phyloP scores from a whole-genome alignment of 2,113 vertebrate species.

The Mesoclemmys tuberculata region DNA sequence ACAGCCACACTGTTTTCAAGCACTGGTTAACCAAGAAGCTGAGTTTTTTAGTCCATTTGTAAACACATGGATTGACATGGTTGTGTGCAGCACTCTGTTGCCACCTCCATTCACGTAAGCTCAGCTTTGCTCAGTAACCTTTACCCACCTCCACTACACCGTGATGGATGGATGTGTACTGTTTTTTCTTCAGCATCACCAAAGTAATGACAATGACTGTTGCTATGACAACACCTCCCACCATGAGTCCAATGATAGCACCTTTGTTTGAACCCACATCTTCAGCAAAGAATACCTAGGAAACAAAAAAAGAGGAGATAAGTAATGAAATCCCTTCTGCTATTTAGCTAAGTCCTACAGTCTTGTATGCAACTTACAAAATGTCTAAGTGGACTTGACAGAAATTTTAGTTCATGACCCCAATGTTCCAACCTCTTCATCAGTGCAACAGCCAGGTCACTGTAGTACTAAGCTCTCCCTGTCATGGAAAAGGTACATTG shows the following conservation, averaged over 20 bases:
- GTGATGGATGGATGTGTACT: slow-evolving; percentile 98
- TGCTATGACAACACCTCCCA: slow-evolving; percentile 98
- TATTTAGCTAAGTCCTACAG: neutral
- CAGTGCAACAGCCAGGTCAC: accelerated
- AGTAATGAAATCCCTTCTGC: neutral
- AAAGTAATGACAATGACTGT: slow-evolving; percentile 98
- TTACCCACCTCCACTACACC: slow-evolving; percentile 94
- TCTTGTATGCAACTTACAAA: neutral
- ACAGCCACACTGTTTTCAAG: neutral
- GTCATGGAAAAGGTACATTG: neutral
- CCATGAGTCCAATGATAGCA: slow-evolving; percentile 98
- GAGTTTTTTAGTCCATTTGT: neutral
- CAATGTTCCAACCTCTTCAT: neutral
- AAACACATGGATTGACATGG: neutral
- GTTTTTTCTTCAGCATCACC: slow-evolving; percentile 99
- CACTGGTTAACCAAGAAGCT: neutral
- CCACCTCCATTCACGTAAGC: neutral
- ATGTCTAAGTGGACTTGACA: neutral
- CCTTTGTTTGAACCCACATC: slow-evolving; percentile 98
- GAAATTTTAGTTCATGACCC: neutral
- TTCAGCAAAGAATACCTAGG: slow-evolving; percentile 95
- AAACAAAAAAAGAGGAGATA: slow-evolving; percentile 28
- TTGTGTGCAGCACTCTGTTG: neutral
- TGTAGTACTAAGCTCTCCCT: neutral
- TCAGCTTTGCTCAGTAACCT: neutral